Evolutionary conservation across 2,888 invertebrate species (phyloP).

Genomic region (Pedicia rivosa): DNA sequence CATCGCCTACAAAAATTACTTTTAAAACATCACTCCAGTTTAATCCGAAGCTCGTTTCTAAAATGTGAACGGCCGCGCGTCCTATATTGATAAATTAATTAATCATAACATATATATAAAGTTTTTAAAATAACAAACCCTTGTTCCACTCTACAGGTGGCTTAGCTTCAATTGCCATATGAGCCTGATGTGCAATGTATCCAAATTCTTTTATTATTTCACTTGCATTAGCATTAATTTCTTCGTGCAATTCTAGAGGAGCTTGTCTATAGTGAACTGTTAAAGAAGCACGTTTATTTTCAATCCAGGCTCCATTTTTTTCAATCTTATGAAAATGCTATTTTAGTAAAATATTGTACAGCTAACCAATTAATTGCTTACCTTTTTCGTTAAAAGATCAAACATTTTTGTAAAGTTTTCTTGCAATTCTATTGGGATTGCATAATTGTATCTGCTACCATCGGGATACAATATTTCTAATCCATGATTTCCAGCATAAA

Average conservation of each 20-base stretch:
- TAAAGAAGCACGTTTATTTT: conserved; percentile 53
- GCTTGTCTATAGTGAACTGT: conserved; percentile 59
- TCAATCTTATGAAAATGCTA: conserved; percentile 34
- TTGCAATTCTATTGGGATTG: conserved; percentile 48
- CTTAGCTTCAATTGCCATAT: conserved; percentile 58
- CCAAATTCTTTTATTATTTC: conserved; percentile 44
- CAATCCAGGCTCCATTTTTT: conserved; percentile 57
- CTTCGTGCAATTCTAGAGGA: conserved; percentile 36
- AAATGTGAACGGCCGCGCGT: conserved; percentile 55
- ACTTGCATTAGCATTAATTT: conserved; percentile 38
- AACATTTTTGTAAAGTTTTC: conserved; percentile 44
- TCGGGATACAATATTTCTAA: conserved; percentile 58
- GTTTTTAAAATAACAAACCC: conserved; percentile 33
- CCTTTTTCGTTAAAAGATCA: conserved; percentile 43
- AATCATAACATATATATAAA: no score
- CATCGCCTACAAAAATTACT: conserved; percentile 77
- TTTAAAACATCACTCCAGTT: conserved; percentile 52
- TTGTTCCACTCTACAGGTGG: conserved; percentile 69
- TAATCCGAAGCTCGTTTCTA: conserved; percentile 53
- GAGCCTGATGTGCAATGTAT: conserved; percentile 47
- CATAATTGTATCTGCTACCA: conserved; percentile 53
- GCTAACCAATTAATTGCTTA: conserved; percentile 16
- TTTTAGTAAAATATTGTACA: not conserved
- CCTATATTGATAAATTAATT: conserved; percentile 16
- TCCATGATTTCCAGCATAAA: conserved; percentile 61